phyloP scores from a whole-genome alignment of 2,113 vertebrate species.

The Pycnonotus jocosus region DNA sequence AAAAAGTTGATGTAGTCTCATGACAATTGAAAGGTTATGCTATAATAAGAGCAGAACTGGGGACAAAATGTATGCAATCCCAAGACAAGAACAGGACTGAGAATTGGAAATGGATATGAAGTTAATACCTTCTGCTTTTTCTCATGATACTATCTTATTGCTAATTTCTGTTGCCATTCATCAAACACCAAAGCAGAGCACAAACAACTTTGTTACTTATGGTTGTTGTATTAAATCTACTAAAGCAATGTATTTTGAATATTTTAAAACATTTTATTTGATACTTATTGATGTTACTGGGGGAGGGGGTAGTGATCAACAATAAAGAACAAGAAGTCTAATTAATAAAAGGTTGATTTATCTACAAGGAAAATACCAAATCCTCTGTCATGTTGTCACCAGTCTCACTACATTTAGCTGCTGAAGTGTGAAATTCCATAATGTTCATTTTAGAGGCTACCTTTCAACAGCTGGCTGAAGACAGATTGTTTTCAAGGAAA shows the following conservation, averaged over 20 bases:
- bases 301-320: fast-evolving
- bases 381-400: neutral
- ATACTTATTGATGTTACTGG: neutral
- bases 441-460: neutral
- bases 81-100: neutral
- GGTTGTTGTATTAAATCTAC: neutral
- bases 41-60: neutral
- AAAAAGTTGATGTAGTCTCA: neutral
- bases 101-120: neutral
- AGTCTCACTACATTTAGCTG: neutral
- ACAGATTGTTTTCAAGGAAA: neutral
- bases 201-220: neutral
- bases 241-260: neutral
- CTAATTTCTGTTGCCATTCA: neutral
- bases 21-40: neutral
- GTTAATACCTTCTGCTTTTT: neutral
- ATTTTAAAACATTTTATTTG: neutral
- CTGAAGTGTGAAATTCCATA: conserved; percentile 22
- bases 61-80: neutral
- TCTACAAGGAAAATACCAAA: neutral
- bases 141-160: neutral
- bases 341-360: neutral
- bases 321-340: neutral
- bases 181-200: neutral
- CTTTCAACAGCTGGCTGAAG: neutral